Evolutionary conservation across 92 coral and sea anemone genomes (phyloP).

Genomic region (Palythoa grandis): DNA sequence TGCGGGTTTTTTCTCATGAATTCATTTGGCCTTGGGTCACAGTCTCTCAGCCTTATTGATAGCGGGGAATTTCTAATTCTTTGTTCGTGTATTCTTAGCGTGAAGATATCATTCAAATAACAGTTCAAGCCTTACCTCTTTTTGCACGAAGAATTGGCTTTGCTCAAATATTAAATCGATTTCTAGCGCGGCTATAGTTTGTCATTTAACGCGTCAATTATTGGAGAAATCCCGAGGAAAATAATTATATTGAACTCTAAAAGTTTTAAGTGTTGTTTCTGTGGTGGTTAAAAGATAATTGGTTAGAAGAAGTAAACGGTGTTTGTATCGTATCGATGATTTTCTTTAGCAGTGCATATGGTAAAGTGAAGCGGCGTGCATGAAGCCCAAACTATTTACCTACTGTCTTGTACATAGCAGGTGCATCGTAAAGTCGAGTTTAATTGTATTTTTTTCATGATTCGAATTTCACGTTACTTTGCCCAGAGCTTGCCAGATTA

Average conservation of each 20-base stretch:
- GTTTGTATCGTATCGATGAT: background rate
- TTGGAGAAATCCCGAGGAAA: slow-evolving; percentile 14
- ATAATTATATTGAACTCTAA: background rate
- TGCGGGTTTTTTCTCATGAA: background rate
- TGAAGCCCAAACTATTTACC: slow-evolving; percentile 21
- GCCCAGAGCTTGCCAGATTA: background rate
- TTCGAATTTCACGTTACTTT: background rate
- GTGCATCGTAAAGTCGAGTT: slow-evolving; percentile 24
- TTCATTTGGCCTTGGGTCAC: background rate
- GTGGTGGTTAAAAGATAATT: background rate
- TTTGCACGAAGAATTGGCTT: background rate
- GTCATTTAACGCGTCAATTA: background rate
- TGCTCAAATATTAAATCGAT: background rate
- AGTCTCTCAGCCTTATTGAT: slow-evolving; percentile 14
- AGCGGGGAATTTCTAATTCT: slow-evolving; percentile 16
- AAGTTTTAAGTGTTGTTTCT: background rate
- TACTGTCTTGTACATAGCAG: slow-evolving; percentile 10
- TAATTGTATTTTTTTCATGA: background rate
- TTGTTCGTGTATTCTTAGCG: background rate
- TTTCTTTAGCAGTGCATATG: background rate
- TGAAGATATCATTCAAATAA: background rate
- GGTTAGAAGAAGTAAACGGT: background rate
- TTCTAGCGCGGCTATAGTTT: background rate
- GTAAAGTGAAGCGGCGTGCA: slow-evolving; percentile 35
- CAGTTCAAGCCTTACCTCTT: background rate